Percentiles rank a stretch among this genome's conserved stretches.
Evolutionary conservation across 2,888 invertebrate species (phyloP).

Genomic region (Unio delphinus): DNA sequence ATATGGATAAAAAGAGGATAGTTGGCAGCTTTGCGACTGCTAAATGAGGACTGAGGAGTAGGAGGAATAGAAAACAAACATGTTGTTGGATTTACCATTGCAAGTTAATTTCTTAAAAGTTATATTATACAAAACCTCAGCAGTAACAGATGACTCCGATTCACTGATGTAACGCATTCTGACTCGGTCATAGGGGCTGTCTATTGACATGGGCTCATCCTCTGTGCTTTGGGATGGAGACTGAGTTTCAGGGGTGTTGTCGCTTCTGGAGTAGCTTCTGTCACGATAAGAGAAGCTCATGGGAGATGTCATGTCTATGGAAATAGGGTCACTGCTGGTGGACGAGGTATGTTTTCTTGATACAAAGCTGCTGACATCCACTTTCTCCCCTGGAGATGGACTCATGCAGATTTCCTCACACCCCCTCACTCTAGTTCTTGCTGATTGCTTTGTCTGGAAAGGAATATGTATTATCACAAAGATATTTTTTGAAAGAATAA

Average conservation of each 20-base stretch:
- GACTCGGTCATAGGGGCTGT: conserved; percentile 16
- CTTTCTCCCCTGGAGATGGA: conserved; percentile 65
- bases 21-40: no score
- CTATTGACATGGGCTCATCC: conserved; percentile 59
- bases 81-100: background rate
- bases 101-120: background rate
- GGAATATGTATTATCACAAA: background rate
- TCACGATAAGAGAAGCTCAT: conserved; percentile 1
- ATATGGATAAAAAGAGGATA: no score
- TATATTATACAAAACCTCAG: conserved; percentile 38
- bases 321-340: conserved; percentile 41
- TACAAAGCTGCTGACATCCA: conserved; percentile 67
- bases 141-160: conserved; percentile 51
- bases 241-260: conserved; percentile 28
- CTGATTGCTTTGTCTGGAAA: conserved; percentile 20
- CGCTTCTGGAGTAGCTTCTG: background rate
- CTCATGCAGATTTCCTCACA: conserved; percentile 69
- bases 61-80: no score
- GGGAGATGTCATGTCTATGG: conserved; percentile 25
- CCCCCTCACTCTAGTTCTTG: conserved; percentile 66
- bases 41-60: no score
- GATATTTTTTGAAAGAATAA: no score
- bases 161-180: conserved; percentile 47
- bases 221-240: conserved; percentile 21
- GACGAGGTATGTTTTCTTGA: conserved; percentile 59